Conservation (phyloP, 2,113 vertebrate genomes). For the Trogon melanurus region DNA sequence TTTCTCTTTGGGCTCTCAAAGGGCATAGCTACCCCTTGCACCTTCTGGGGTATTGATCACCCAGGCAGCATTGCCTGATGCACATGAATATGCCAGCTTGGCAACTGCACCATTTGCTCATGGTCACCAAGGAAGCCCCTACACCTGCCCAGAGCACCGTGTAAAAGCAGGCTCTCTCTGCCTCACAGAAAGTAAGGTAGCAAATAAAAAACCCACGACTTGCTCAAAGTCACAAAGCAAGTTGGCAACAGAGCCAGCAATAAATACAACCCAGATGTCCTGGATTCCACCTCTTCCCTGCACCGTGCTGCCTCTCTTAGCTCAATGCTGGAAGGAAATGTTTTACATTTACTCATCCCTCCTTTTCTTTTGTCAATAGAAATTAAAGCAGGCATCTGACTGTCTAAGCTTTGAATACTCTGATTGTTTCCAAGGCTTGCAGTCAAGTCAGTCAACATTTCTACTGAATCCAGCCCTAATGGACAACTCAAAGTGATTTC, state of each 20-base stretch:
- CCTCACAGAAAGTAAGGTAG: background rate
- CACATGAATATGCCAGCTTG: background rate
- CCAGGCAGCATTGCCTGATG: background rate
- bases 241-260: constrained; percentile 10
- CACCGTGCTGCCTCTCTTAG: constrained; percentile 48
- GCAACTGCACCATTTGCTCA: background rate
- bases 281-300: constrained; percentile 37
- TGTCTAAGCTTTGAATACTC: constrained; percentile 42
- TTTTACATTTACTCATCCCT: constrained; percentile 65
- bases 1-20: background rate
- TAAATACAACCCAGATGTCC: constrained; percentile 55
- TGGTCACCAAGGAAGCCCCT: background rate
- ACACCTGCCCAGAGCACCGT: background rate
- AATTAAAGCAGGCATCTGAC: constrained; percentile 65
- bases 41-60: background rate
- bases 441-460: constrained; percentile 49
- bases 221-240: constrained; percentile 11
- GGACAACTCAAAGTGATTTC: constrained; percentile 8
- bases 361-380: constrained; percentile 64
- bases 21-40: background rate
- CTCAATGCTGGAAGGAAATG: constrained; percentile 61
- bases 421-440: constrained; percentile 38
- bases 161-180: background rate
- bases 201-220: background rate
- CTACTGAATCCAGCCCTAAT: constrained; percentile 58